phyloP scores from a whole-genome alignment of 2,113 vertebrate genomes.

The Eurypyga helias region DNA sequence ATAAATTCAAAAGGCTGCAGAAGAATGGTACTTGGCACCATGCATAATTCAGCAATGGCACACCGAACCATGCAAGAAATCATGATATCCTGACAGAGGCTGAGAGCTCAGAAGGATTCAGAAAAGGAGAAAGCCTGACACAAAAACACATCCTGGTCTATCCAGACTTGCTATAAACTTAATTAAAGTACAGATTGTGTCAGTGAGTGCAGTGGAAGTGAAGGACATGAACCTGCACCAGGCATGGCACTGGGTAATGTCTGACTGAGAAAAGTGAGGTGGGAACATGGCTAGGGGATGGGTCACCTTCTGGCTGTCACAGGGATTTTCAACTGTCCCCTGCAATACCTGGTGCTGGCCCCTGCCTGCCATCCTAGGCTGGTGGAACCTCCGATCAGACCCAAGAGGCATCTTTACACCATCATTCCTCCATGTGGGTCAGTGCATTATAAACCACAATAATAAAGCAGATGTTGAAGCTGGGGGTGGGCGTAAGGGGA shows the following conservation, averaged over 20 bases:
- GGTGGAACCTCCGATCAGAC: background rate
- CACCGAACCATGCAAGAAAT: accelerated
- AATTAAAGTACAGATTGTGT: background rate
- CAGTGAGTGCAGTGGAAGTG: background rate
- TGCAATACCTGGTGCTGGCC: background rate
- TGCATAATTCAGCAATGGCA: background rate
- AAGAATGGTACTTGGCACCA: background rate
- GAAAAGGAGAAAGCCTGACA: background rate
- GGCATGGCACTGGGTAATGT: background rate
- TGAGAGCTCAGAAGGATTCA: background rate
- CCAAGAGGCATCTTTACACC: background rate
- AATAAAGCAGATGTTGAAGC: background rate
- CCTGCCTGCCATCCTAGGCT: background rate
- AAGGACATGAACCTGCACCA: background rate
- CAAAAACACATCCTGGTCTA: background rate
- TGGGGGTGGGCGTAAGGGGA: background rate
- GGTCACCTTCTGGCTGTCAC: background rate
- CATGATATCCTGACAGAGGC: background rate
- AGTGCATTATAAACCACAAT: background rate
- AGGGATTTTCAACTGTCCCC: background rate
- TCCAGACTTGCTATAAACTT: background rate
- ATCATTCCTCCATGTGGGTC: background rate
- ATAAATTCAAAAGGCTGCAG: background rate
- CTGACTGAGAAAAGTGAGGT: background rate
- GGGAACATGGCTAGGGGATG: accelerated